Evolutionary conservation across 2,797 vertebrate genomes (phyloP), one percentile per base, ranked within the genome.

Genomic region (Spinus olivaceus): DNA sequence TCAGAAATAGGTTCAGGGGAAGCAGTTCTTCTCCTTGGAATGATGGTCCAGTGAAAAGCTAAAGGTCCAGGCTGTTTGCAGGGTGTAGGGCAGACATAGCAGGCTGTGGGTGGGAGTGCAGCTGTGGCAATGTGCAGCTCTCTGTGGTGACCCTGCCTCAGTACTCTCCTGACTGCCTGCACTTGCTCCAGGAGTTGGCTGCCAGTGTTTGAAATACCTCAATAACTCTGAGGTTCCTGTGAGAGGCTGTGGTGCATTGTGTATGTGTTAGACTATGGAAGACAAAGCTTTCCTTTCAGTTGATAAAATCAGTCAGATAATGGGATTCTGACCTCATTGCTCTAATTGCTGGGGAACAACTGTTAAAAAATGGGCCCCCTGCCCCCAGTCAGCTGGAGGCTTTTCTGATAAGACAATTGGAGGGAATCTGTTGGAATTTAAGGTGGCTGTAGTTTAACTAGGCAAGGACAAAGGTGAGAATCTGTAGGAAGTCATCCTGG

Each of bases 81-180:
- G 17, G 16, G 47, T 5, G 25, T n/a, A 1, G 7, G 44, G 3
- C 28, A 33, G 66, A 3, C 37, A 0, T 0, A 6, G 1, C 8
- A 3, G 3, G 5, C 25, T 42, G 16, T 47, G 67, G 17, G 35
- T n/a, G 33, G 23, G 9, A 6, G 6, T 30, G 28, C 1, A 15
- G 46, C 32, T 56, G 60, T 3, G 18, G 47, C 76, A 13, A 1
- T 46, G 33, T 10, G n/a, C 42, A 4, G 3, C 16, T 37, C 3
- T 5, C 44, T 46, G 51, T 3, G 5, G 3, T 56, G 49, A 1
- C 27, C 27, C 22, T 61, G 47, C 51, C 39, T n/a, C 0, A 0
- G 24, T 28, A 8, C 74, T 14, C 16, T 70, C 14, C 51, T 41
- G 6, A 2, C 60, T 42, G 60, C 28, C 35, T 60, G 3, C 2